A percentile compares a stretch with the other conserved stretches of the same genome.
These are phyloP conservation scores for Dichetophora obliterata DNA, from an alignment of 2,888 invertebrate species.

Conservation along the genomic window DNA sequence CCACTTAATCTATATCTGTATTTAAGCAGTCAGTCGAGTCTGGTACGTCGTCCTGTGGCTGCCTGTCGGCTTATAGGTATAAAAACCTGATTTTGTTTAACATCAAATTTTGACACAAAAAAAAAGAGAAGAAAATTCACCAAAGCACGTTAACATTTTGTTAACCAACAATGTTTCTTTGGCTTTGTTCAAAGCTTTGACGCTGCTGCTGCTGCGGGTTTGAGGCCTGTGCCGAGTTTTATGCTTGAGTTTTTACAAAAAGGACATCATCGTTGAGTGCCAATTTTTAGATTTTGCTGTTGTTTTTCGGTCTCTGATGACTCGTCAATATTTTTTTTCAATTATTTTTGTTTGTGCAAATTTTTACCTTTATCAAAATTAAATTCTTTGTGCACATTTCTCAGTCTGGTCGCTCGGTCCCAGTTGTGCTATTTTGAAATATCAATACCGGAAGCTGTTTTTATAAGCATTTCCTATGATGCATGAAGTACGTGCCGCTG, in stretches of 20 bases:
- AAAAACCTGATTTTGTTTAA: conserved; percentile 36
- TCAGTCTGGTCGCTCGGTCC: conserved; percentile 41
- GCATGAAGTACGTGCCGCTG: neutral
- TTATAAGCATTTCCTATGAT: conserved; percentile 48
- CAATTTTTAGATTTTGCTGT: neutral
- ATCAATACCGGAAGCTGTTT: conserved; percentile 48
- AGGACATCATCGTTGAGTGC: conserved; percentile 10
- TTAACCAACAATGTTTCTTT: conserved; percentile 11
- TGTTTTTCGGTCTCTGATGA: conserved; percentile 46
- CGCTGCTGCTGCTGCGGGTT: neutral
- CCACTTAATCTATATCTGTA: conserved; percentile 11
- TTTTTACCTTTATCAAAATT: conserved; percentile 54
- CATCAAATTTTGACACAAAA: conserved; percentile 33
- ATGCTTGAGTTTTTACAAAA: neutral
- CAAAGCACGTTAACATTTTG: conserved; percentile 22
- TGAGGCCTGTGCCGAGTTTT: neutral
- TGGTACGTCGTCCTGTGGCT: neutral
- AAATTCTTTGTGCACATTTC: conserved; percentile 47
- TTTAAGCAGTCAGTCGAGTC: neutral
- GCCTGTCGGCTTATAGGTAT: conserved; percentile 8
- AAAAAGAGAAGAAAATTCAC: neutral
- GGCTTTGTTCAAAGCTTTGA: neutral
- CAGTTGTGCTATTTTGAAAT: conserved; percentile 47
- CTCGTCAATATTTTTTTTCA: conserved; percentile 50
- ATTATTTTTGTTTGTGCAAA: conserved; percentile 39